Base-by-base conservation (phyloP, 2,113 vertebrate genomes). In the Cochlearius cochlearius region DNA sequence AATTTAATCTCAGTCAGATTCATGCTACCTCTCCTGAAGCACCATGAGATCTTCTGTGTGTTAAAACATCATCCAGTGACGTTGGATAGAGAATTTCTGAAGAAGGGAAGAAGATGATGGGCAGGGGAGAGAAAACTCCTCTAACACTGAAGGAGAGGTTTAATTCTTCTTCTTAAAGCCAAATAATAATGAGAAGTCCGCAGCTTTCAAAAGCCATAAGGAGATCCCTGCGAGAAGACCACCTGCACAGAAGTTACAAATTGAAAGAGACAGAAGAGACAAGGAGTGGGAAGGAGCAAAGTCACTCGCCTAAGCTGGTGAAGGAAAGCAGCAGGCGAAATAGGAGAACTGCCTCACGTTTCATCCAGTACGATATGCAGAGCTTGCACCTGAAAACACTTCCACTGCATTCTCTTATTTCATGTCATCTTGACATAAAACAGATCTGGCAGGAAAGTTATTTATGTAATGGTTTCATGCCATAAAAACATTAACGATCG, bases 381-480 rank as follows among this genome's bases (percentile, higher is more conserved):
- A 8, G 22, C 23, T 84, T 91, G 72, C 89, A 74, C 83, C 64
- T 96, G 91, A 88, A 94, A 95, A 81, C 43, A 81, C 59, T 84
- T 89, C 8, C 76, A 12, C 47, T 55, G 15, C 43, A 38, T 83
- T 86, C n/a, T 71, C 36, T 80, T 45, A 68, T 90, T 79, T 66
- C 43, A 36, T 72, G 36, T 86, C 72, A 59, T 62, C 55, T 94
- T 86, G 79, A 86, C 67, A 88, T 79, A 62, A 72, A 73, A 26
- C 72, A 80, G 79, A 55, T 66, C 58, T 88, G 71, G 23, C 67
- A 85, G 53, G 30, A 80, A 90, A 80, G 49, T 11, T 83, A 58
- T 88, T 93, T 91, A 34, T 66, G 41, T 66, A 69, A 73, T 2
- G 8, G 39, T 83, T 94, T 91, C 30, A 30, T 55, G 55, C 16